Percentiles rank a stretch among this genome's conserved stretches.
Evolutionary conservation across 2,888 invertebrate genomes (phyloP).

Genomic region (Psylliodes chrysocephalus): DNA sequence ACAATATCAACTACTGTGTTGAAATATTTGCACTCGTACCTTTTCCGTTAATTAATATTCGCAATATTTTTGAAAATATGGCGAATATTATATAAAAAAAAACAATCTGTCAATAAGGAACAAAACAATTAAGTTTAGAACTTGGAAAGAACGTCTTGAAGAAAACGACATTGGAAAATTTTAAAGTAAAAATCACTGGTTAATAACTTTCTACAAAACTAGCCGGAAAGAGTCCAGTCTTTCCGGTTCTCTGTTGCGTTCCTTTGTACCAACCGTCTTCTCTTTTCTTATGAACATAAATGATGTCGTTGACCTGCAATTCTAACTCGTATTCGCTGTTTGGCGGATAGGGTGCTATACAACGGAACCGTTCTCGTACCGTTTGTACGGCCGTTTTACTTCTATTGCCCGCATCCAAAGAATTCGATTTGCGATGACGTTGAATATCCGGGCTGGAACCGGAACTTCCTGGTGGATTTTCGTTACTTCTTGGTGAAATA

Average conservation of each 20-base stretch:
- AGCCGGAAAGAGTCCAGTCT: constrained; percentile 94
- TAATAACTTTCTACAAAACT: constrained; percentile 77
- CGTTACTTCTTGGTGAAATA: constrained; percentile 35
- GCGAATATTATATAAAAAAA: too few species aligned
- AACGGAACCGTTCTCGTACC: constrained; percentile 76
- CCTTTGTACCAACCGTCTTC: constrained; percentile 98
- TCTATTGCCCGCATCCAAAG: constrained; percentile 75
- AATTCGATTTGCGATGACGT: constrained; percentile 79
- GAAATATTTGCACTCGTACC: too few species aligned
- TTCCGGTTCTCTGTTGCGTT: constrained; percentile 87
- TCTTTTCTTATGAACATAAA: constrained; percentile 89
- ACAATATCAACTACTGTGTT: too few species aligned
- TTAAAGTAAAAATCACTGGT: too few species aligned
- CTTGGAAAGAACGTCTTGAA: too few species aligned
- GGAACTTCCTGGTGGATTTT: constrained; percentile 58
- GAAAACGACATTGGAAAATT: too few species aligned
- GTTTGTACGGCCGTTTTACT: constrained; percentile 58
- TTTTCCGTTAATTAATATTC: too few species aligned
- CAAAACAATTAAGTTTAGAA: too few species aligned
- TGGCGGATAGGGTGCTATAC: constrained; percentile 93
- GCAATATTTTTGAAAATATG: too few species aligned
- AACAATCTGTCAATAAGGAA: too few species aligned
- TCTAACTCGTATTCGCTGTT: constrained; percentile 94
- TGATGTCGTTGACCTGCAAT: constrained; percentile 88
- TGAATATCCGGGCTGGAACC: constrained; percentile 61